These are phyloP conservation scores for Heterocephalus glaber DNA, from an alignment of 2,113 vertebrate genomes.

Conservation along the genomic window DNA sequence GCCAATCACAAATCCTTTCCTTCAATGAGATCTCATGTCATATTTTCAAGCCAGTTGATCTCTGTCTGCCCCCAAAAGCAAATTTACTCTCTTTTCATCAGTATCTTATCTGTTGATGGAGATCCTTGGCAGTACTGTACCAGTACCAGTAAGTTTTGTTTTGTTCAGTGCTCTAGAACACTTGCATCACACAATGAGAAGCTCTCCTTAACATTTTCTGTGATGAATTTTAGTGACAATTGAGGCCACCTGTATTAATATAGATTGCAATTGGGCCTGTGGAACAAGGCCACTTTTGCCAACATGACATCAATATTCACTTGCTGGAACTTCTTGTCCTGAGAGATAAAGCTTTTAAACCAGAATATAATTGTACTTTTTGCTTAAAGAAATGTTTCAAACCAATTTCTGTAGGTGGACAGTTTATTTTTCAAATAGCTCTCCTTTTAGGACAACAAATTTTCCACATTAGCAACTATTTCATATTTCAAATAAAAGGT, in stretches of 20 bases:
- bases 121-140: neutral
- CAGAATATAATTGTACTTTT: neutral
- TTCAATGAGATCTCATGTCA: neutral
- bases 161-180: neutral
- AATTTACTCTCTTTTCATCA: neutral
- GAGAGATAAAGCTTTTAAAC: conserved; percentile 5
- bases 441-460: neutral
- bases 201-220: neutral
- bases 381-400: conserved; percentile 18
- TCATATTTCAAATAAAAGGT: conserved; percentile 26
- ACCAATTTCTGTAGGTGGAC: neutral
- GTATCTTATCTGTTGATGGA: neutral
- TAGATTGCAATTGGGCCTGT: neutral
- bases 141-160: neutral
- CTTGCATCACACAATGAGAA: neutral
- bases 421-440: neutral
- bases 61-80: neutral
- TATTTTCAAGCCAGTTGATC: neutral
- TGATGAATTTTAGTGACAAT: conserved; percentile 15
- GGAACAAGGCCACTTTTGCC: neutral
- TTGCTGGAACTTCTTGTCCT: neutral
- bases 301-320: neutral
- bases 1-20: neutral
- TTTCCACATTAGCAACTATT: neutral
- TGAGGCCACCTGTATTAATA: neutral